Percentiles rank a stretch among this genome's conserved stretches.
These are phyloP conservation scores for Paramormyrops kingsleyae DNA, from an alignment of 2,113 vertebrate genomes.

Conservation along the genomic window DNA sequence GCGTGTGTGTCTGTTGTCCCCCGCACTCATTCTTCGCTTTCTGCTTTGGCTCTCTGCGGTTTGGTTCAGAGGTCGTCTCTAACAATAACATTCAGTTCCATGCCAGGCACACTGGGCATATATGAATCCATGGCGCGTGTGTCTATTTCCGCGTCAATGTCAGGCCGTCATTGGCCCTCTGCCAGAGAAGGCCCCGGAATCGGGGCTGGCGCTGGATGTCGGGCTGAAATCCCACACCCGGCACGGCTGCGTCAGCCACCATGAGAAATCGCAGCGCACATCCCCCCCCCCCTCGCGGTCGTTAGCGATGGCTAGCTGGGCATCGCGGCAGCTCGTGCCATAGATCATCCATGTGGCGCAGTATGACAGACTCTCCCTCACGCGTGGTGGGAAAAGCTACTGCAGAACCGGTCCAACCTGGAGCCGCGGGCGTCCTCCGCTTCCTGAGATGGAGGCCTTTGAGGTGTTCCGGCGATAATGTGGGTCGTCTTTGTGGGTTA, in stretches of 20 bases:
- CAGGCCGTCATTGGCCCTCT: neutral
- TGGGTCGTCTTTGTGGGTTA: neutral
- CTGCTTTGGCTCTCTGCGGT: neutral
- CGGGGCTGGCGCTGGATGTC: neutral
- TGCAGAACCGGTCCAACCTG: neutral
- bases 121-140: neutral
- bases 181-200: neutral
- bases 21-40: neutral
- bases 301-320: neutral
- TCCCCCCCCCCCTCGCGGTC: neutral
- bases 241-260: neutral
- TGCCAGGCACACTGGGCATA: neutral
- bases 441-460: neutral
- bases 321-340: too few relatives aligned
- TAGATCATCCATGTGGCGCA: too few relatives aligned
- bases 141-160: neutral
- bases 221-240: neutral
- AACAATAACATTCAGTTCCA: neutral
- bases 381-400: neutral
- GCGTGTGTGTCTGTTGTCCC: conserved; percentile 7
- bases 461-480: neutral
- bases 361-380: neutral
- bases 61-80: neutral
- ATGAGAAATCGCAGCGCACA: neutral
- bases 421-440: neutral